phyloP scores from a whole-genome alignment of 2,888 invertebrate genomes.

The Hypselothyrea guttata region DNA sequence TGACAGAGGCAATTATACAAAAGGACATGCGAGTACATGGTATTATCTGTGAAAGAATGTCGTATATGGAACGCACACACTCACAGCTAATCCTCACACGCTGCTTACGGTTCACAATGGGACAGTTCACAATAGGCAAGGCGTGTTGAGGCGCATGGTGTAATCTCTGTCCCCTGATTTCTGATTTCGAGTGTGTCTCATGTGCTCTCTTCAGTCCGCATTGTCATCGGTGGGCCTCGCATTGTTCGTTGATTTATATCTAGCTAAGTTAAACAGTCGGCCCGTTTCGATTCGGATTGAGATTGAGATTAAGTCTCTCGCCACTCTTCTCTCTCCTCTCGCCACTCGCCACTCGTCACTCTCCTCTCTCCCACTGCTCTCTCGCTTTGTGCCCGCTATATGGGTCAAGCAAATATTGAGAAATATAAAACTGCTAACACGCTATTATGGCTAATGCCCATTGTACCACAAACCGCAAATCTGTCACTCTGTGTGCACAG shows the following conservation, averaged over 20 bases:
- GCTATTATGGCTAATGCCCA: slow-evolving; percentile 20
- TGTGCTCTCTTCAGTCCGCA: slow-evolving; percentile 6
- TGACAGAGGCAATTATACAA: slow-evolving; percentile 77
- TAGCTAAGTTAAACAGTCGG: slow-evolving; percentile 46
- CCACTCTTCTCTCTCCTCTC: too few species aligned
- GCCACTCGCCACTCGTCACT: background rate
- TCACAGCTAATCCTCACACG: slow-evolving; percentile 66
- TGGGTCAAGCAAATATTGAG: slow-evolving; percentile 56
- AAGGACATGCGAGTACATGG: slow-evolving; percentile 56
- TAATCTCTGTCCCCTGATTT: slow-evolving; percentile 68
- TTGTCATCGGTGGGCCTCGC: slow-evolving; percentile 9
- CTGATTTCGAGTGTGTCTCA: slow-evolving; percentile 39
- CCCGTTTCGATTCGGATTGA: slow-evolving; percentile 17
- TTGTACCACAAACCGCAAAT: slow-evolving; percentile 30
- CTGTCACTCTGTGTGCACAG: slow-evolving; percentile 12
- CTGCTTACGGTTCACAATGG: slow-evolving; percentile 67
- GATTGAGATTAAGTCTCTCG: slow-evolving; percentile 22
- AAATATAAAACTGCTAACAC: slow-evolving; percentile 39
- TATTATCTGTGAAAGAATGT: slow-evolving; percentile 49
- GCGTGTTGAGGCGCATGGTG: slow-evolving; percentile 53
- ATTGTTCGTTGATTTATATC: slow-evolving; percentile 67
- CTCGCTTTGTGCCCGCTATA: slow-evolving; percentile 5
- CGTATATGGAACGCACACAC: slow-evolving; percentile 6
- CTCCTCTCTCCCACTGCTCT: slow-evolving; percentile 5
- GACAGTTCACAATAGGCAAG: slow-evolving; percentile 33